These are phyloP conservation scores for Diadromus collaris DNA, from an alignment of 2,888 invertebrate species.

Conservation along the genomic window DNA sequence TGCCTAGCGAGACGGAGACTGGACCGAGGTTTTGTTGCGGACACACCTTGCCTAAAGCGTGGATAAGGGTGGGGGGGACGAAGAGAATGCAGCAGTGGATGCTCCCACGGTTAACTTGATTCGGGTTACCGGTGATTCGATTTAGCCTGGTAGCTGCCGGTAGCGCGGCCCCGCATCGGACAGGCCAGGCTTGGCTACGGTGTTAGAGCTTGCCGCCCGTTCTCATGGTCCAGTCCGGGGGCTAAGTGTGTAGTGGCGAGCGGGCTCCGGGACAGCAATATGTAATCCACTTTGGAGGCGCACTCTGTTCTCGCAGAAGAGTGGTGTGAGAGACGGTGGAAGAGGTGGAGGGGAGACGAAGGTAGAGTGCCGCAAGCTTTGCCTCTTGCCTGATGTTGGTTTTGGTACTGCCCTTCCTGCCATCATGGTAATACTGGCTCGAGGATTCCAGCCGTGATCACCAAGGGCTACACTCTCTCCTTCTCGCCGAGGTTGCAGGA, in stretches of 20 bases:
- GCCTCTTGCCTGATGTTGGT: slow-evolving; percentile 24
- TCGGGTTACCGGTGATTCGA: slow-evolving; percentile 77
- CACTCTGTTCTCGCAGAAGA: slow-evolving; percentile 46
- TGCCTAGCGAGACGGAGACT: not conserved
- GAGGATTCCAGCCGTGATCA: not conserved
- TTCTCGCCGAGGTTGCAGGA: not conserved
- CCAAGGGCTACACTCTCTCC: not conserved
- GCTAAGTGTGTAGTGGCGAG: slow-evolving; percentile 47
- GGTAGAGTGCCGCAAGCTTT: slow-evolving; percentile 44
- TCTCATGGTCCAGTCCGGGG: slow-evolving; percentile 35
- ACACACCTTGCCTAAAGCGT: not conserved
- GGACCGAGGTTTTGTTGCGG: not conserved
- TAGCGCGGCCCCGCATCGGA: slow-evolving; percentile 56
- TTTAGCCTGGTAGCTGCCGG: slow-evolving; percentile 71
- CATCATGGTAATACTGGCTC: slow-evolving; percentile 1
- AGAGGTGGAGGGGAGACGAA: slow-evolving; percentile 9
- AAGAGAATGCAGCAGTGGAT: slow-evolving; percentile 31
- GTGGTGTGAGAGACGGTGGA: slow-evolving; percentile 15
- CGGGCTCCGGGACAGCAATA: slow-evolving; percentile 60
- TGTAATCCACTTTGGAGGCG: slow-evolving; percentile 76
- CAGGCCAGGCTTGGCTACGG: slow-evolving; percentile 6
- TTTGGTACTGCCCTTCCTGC: not conserved
- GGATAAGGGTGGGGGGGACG: not conserved
- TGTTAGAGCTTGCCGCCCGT: slow-evolving; percentile 6
- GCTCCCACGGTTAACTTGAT: slow-evolving; percentile 62